Evolutionary conservation across 1,140 invertebrate species (phyloP).

Genomic region (Polyergus mexicanus): DNA sequence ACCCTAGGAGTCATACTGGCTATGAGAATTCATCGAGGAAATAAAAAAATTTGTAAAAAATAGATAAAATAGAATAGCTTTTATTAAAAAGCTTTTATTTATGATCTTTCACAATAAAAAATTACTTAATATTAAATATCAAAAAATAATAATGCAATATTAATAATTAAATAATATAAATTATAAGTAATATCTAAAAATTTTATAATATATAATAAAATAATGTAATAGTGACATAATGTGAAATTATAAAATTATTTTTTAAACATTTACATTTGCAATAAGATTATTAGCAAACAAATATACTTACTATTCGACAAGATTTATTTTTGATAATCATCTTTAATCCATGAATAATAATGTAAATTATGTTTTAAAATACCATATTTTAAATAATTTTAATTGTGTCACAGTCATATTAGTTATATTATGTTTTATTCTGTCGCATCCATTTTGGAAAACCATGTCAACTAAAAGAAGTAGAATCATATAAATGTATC

Average conservation of each 20-base stretch:
- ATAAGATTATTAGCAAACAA: background rate
- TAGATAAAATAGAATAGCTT: too few relatives aligned
- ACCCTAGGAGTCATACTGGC: too few relatives aligned
- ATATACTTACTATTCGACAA: conserved; percentile 78
- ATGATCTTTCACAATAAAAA: too few relatives aligned
- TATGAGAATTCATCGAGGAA: too few relatives aligned
- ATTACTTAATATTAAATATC: too few relatives aligned
- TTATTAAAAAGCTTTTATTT: too few relatives aligned
- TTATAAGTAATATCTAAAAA: too few relatives aligned
- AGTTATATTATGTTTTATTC: background rate
- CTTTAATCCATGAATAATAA: conserved; percentile 48
- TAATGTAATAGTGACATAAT: background rate
- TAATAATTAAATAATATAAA: too few relatives aligned
- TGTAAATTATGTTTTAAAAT: background rate
- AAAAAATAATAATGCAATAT: too few relatives aligned
- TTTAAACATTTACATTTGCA: background rate
- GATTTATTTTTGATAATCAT: conserved; percentile 81
- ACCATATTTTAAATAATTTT: background rate
- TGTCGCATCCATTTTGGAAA: background rate
- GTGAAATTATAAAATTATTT: background rate
- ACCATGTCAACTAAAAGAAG: conserved; percentile 17
- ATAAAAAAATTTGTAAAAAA: too few relatives aligned
- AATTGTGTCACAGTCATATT: background rate
- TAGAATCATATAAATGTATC: background rate
- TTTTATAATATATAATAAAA: background rate